Evolutionary conservation across 2,113 vertebrate species (phyloP), one percentile per base, ranked within the genome.

Genomic region (Mustelus asterias): DNA sequence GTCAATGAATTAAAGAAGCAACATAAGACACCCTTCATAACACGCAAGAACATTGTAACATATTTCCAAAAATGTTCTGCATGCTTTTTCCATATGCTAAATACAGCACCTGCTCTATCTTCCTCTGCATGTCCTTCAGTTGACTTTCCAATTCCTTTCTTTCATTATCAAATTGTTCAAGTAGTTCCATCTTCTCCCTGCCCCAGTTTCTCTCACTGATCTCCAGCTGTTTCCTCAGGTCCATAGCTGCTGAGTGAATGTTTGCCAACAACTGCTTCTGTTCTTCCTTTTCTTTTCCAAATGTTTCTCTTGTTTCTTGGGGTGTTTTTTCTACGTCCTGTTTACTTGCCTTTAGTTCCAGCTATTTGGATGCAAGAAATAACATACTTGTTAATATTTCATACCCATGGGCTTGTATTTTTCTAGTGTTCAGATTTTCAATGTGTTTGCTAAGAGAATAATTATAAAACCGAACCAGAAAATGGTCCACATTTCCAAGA

Each of bases 61-160:
- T 65, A 13, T n/a, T 69, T 69, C n/a, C 63, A 94, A 94, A 37
- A 1, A 22, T 16, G 10, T 78, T 37, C 44, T 48, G 26, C 70
- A 78, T 95, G 44, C 24, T 80, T 60, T 65, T 80, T n/a, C 20
- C 14, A 95, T 41, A 78, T 63, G n/a, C 14, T 95, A 95, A 83
- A 29, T 93, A n/a, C 88, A 97, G 96, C 98, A 99, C 99, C 98
- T 99, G 98, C 97, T 99, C 98, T 96, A 99, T 99, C 97, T 99
- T 99, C 97, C 96, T 98, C 97, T 99, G 99, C 99, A 99, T 99
- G 96, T 99, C 98, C 96, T 98, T 98, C 98, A 99, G 98, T 72
- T 99, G 99, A 96, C 97, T 98, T 97, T 99, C 99, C 99, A 99
- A 99, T 96, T 99, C 99, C 96, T 98, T 98, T 96, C 99, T 98